phyloP scores from a whole-genome alignment of 2,113 vertebrate species.

The Neofelis nebulosa region DNA sequence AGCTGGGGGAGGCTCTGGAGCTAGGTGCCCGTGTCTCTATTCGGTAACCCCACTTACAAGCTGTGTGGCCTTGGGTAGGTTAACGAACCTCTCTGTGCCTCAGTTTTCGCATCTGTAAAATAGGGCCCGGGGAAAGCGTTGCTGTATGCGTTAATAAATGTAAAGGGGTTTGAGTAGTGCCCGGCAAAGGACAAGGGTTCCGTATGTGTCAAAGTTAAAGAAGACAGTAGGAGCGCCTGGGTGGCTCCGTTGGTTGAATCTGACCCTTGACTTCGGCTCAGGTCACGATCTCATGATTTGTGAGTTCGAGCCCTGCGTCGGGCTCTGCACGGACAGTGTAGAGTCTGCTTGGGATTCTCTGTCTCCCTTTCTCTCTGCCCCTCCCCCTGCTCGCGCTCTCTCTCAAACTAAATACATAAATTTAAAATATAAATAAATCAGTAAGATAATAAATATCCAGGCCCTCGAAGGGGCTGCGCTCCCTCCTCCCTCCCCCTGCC shows the following conservation, averaged over 20 bases:
- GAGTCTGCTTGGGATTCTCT: too few species aligned
- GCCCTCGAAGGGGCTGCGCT: neutral
- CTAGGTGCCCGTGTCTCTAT: neutral
- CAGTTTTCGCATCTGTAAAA: neutral
- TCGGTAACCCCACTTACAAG: neutral
- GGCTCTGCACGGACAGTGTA: too few species aligned
- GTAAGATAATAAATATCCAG: neutral
- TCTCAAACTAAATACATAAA: too few species aligned
- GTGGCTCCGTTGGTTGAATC: too few species aligned
- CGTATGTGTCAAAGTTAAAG: rapidly evolving
- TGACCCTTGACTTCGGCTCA: too few species aligned
- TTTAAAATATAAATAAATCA: too few species aligned
- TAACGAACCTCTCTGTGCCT: neutral
- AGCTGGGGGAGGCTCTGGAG: neutral
- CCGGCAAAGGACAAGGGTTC: neutral
- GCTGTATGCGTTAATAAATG: neutral
- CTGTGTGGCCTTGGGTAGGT: neutral
- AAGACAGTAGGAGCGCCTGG: neutral
- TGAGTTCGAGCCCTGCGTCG: too few species aligned
- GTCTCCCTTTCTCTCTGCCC: too few species aligned
- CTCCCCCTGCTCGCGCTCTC: too few species aligned
- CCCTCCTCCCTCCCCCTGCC: neutral
- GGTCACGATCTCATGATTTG: too few species aligned
- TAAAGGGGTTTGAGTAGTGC: neutral
- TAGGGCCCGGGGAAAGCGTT: neutral